These are phyloP conservation scores for Taeniopygia guttata DNA, from an alignment of 2,797 vertebrate genomes.

Conservation along the genomic window DNA sequence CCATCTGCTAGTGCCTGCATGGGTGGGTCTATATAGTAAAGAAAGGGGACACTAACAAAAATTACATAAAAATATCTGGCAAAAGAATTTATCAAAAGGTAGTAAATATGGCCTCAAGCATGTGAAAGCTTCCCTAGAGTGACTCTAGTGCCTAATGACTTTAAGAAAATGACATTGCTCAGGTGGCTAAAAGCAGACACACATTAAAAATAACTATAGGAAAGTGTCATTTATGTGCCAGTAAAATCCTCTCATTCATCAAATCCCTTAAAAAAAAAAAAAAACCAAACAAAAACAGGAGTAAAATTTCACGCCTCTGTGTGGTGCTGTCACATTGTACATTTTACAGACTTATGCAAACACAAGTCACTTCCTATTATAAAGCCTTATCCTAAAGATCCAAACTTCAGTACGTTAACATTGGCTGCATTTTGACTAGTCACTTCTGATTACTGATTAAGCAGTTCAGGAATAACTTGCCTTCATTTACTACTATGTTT, in stretches of 20 bases:
- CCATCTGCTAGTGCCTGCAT: not conserved
- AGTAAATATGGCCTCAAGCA: not conserved
- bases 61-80: not conserved
- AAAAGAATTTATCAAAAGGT: not conserved
- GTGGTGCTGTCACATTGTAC: conserved; percentile 48
- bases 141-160: not conserved
- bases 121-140: not conserved
- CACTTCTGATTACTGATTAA: not conserved
- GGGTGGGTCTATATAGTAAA: not conserved
- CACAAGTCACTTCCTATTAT: not conserved
- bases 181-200: not conserved
- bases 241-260: not conserved
- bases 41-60: not conserved
- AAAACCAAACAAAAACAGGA: too few species aligned
- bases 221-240: not conserved
- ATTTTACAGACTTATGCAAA: not conserved
- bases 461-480: not conserved
- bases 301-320: conserved; percentile 19
- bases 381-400: not conserved
- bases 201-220: not conserved
- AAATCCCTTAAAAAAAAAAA: not conserved
- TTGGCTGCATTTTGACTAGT: not conserved
- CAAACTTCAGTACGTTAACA: not conserved
- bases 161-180: not conserved
- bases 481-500: not conserved